These are phyloP conservation scores for Gallinago nigripennis DNA, from an alignment of 2,797 vertebrate genomes.

Conservation along the genomic window DNA sequence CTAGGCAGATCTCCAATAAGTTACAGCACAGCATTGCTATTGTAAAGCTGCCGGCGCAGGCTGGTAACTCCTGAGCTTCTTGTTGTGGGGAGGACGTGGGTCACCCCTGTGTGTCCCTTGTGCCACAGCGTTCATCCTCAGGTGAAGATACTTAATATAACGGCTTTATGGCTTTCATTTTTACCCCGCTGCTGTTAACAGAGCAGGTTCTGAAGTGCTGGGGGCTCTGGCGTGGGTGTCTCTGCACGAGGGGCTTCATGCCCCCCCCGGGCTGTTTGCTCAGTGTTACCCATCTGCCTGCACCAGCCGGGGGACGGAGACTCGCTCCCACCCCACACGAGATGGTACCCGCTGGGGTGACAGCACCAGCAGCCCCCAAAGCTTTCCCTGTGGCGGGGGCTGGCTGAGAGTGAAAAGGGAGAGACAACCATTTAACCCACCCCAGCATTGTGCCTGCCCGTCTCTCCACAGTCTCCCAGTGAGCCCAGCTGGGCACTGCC, in stretches of 20 bases:
- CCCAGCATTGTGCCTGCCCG: rapidly evolving
- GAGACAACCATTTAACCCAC: neutral
- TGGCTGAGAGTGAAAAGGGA: neutral
- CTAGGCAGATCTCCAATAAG: slow-evolving; percentile 70
- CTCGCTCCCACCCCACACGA: neutral
- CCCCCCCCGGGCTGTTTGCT: rapidly evolving
- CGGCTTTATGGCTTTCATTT: neutral
- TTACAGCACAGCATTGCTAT: slow-evolving; percentile 46
- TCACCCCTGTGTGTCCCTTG: neutral
- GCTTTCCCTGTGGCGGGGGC: neutral
- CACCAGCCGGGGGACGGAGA: neutral
- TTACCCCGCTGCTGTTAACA: rapidly evolving
- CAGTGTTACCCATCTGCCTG: neutral
- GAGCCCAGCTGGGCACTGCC: rapidly evolving
- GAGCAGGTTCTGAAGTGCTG: neutral
- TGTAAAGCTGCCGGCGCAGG: neutral
- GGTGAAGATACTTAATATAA: neutral
- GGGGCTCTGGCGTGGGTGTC: neutral
- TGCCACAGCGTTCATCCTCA: neutral
- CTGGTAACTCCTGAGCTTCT: neutral
- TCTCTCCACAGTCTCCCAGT: rapidly evolving
- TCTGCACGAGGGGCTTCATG: neutral
- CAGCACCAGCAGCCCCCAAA: neutral
- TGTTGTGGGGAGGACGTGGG: neutral
- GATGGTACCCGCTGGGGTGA: rapidly evolving